phyloP scores from a whole-genome alignment of 2,113 vertebrate genomes.

The Holacanthus passer region DNA sequence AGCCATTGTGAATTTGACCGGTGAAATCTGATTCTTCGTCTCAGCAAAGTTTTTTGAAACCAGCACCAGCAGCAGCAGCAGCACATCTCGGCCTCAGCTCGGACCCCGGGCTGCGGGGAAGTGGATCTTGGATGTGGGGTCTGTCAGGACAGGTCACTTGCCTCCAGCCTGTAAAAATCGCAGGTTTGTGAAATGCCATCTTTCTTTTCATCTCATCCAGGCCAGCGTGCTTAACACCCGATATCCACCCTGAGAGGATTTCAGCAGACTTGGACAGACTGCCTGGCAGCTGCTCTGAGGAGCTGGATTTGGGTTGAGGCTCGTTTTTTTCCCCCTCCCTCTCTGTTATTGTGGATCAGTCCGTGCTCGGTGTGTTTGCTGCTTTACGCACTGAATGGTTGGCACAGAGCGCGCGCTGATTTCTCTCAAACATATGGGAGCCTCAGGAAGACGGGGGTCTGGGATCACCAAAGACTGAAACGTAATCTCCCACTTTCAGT shows the following conservation, averaged over 20 bases:
- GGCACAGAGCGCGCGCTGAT: slow-evolving; percentile 55
- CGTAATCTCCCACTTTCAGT: slow-evolving; percentile 71
- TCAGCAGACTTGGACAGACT: slow-evolving; percentile 45
- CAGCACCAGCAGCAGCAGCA: too few relatives aligned
- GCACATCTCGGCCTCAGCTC: slow-evolving; percentile 10
- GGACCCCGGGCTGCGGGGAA: slow-evolving; percentile 9
- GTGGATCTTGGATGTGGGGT: slow-evolving; percentile 21
- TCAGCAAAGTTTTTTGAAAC: slow-evolving; percentile 20
- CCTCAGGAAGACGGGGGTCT: slow-evolving; percentile 49
- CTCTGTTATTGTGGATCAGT: slow-evolving; percentile 43
- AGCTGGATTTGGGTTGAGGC: slow-evolving; percentile 41
- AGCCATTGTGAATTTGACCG: slow-evolving; percentile 65
- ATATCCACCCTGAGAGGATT: slow-evolving; percentile 52
- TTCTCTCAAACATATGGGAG: slow-evolving; percentile 56
- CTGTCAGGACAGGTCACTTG: slow-evolving; percentile 31
- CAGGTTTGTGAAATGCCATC: slow-evolving; percentile 52
- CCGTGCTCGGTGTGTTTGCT: slow-evolving; percentile 38
- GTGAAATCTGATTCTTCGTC: slow-evolving; percentile 67
- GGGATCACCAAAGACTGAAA: slow-evolving; percentile 74
- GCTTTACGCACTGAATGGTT: slow-evolving; percentile 66
- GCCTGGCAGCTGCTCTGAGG: slow-evolving; percentile 42
- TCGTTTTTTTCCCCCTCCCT: slow-evolving; percentile 7
- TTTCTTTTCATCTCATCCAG: slow-evolving; percentile 40
- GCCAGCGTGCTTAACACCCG: slow-evolving; percentile 41
- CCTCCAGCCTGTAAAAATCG: slow-evolving; percentile 22